Evolutionary conservation across 2,797 vertebrate genomes (phyloP), one percentile per base, ranked within the genome.

Genomic region (Sebastes taczanowskii): DNA sequence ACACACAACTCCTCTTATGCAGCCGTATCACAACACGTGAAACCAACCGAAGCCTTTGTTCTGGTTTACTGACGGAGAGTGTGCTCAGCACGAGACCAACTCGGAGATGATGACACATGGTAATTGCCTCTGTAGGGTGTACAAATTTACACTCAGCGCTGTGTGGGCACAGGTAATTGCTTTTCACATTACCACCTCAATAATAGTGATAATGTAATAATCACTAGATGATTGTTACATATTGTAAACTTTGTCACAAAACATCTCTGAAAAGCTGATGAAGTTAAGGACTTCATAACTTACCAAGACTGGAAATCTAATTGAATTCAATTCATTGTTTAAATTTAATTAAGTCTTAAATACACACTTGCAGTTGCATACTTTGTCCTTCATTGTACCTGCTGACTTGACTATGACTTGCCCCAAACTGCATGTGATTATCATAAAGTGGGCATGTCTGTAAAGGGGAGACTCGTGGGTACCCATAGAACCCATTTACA

Each of bases 111-210:
- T 59, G 75, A 77, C 60, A 5, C 70, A 14, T 13, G n/a, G 42
- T 84, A 84, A 87, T 77, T 82, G 75, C 65, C 23, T 80, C 60
- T 71, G 66, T 69, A n/a, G 69, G 74, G 74, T 34, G 71, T 20
- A 56, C 56, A 84, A 55, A 84, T 84, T 70, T 59, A 62, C 81
- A 58, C 16, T 35, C 32, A 11, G 62, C 1, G 0, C 65, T 7
- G 56, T 66, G 72, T 52, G 32, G 25, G 74, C 49, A 58, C 60
- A 78, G 71, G 78, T 84, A 83, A 84, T 83, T 84, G 80, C 67
- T 78, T 82, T 77, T 64, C 38, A 76, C 55, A 78, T 83, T 73
- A 88, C 5, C 23, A 29, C 46, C 56, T 73, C 60, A 46, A 29
- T 67, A 80, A 61, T 11, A 20, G 38, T 30, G 27, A 74, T 77